These are phyloP conservation scores for Contarinia nasturtii DNA, from an alignment of 1,140 invertebrate species.

Conservation along the genomic window DNA sequence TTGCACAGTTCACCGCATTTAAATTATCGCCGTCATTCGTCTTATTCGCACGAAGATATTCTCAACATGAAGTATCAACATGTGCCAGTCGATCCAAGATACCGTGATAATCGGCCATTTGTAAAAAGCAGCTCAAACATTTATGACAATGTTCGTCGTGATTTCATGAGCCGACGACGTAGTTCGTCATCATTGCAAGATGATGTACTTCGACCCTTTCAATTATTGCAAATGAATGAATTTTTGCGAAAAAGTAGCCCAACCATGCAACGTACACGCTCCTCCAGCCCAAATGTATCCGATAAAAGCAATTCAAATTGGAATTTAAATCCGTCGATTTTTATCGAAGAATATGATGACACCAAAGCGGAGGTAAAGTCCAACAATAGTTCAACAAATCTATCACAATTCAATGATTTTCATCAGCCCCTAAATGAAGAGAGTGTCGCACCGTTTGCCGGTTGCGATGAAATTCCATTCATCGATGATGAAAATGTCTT, in stretches of 20 bases:
- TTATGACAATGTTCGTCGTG: neutral
- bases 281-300: neutral
- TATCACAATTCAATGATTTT: slow-evolving; percentile 13
- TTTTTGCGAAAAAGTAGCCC: neutral
- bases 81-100: slow-evolving; percentile 21
- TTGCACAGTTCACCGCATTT: neutral
- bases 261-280: neutral
- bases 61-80: slow-evolving; percentile 10
- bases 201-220: slow-evolving; percentile 2
- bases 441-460: slow-evolving; percentile 17
- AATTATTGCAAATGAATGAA: neutral
- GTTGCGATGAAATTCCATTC: slow-evolving; percentile 20
- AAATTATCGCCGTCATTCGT: slow-evolving; percentile 16
- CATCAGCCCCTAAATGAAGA: slow-evolving; percentile 23
- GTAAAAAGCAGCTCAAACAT: slow-evolving; percentile 17
- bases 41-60: slow-evolving; percentile 21
- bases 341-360: slow-evolving; percentile 22
- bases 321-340: slow-evolving; percentile 17
- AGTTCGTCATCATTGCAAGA: slow-evolving; percentile 2
- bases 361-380: slow-evolving; percentile 8
- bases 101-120: slow-evolving; percentile 19
- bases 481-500: slow-evolving; percentile 15
- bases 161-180: neutral
- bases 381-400: slow-evolving; percentile 11
- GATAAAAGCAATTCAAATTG: slow-evolving; percentile 1